Conservation (phyloP, 2,113 vertebrate species). For the Notothenia rossii region DNA sequence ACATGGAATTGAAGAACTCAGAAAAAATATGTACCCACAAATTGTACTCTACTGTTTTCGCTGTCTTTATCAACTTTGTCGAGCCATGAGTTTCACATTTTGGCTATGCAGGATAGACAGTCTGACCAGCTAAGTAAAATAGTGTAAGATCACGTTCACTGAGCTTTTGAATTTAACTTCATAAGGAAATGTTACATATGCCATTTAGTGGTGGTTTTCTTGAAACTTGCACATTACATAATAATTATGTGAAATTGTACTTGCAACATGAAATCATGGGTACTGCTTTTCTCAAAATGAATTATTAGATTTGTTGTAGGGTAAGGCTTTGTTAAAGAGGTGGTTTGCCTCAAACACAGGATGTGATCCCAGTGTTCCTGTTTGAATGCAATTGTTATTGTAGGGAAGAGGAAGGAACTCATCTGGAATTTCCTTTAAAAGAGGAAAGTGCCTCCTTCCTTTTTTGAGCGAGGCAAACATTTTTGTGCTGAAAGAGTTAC, state of each 20-base stretch:
- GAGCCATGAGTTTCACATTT: too few relatives aligned
- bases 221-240: too few relatives aligned
- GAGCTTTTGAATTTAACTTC: neutral
- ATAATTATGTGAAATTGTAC: too few relatives aligned
- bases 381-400: conserved; percentile 75
- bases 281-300: neutral
- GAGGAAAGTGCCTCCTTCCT: conserved; percentile 79
- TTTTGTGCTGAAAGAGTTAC: conserved; percentile 64
- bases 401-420: conserved; percentile 78
- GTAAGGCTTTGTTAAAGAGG: conserved; percentile 33
- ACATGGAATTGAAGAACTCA: too few relatives aligned
- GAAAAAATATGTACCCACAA: too few relatives aligned
- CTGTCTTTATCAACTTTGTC: too few relatives aligned
- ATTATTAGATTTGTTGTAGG: neutral
- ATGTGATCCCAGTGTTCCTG: conserved; percentile 70
- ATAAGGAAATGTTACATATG: neutral
- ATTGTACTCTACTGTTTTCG: too few relatives aligned
- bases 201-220: conserved; percentile 34
- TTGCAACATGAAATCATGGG: neutral
- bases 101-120: too few relatives aligned
- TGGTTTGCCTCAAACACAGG: conserved; percentile 72
- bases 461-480: conserved; percentile 70
- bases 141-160: too few relatives aligned
- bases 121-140: too few relatives aligned
- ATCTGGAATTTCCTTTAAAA: conserved; percentile 81